Base-by-base conservation (phyloP, 2,888 invertebrate genomes). In the Macroteleia sp. region DNA sequence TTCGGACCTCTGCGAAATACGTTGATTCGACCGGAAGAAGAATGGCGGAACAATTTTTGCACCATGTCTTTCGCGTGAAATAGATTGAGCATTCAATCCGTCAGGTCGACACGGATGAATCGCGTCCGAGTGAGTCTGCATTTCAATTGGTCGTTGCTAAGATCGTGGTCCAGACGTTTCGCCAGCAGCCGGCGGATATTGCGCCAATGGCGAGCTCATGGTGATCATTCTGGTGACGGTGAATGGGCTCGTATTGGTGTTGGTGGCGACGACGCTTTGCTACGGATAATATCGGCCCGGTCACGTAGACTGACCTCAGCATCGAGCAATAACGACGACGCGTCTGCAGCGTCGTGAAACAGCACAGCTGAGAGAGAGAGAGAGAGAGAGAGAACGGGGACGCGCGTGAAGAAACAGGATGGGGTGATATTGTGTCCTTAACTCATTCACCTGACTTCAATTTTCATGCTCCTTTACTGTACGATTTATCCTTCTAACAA, bases 221-320 rank as follows among this genome's bases (percentile, higher is more conserved):
- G 83, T 75, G 81, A 81, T 83, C 82, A 82, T 81, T 10, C 48
- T 80, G 79, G 80, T 76, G 81, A 73, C 71, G 77, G 67, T 67
- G 74, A 74, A 80, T 75, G 70, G 80, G 34, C 39, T 71, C 42
- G 76, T 44, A 84, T 82, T 84, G 83, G 84, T 82, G 86, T 86
- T 83, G 86, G 85, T 85, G 83, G 64, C 82, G 82, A 83, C 82
- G 81, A 78, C 36, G 52, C 46, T 25, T 83, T 83, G 85, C 79
- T 85, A 77, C 82, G 81, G 83, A 88, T 88, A 89, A 90, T 90
- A 91, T 90, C 89, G 87, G 88, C 82, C 84, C 85, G 87, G 88
- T 90, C 91, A 90, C 90, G 90, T 91, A 90, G 90, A 90, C 90
- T 89, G 90, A 91, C 91, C 91, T 89, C 90, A 89, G 88, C 86